Base-by-base conservation (phyloP, 1,140 invertebrate genomes). In the Orchestia grillus region DNA sequence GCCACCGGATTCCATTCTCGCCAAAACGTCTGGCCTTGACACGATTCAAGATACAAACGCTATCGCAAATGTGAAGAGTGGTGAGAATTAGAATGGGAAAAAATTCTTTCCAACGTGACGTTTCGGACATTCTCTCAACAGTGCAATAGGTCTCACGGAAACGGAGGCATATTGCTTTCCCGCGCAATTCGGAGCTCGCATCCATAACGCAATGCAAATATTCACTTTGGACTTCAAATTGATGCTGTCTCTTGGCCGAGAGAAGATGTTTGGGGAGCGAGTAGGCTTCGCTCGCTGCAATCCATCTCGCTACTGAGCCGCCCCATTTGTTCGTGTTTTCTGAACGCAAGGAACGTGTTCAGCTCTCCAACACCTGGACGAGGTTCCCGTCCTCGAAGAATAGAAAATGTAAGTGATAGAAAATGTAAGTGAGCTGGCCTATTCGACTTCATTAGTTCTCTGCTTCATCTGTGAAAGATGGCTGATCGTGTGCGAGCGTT, bases 161-260 rank as follows among this genome's bases (percentile, higher is more conserved):
- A 77, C 62, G 62, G 36, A 23, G 11, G 62, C 62, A 77, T 77
- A 77, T 77, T 15, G 62, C 62, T 77, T 36, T 28, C 28, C 11
- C 62, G 36, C 28, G 62, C 62, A 77, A 77, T 77, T 15, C 36
- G 62, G 11, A 77, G 11, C 62, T 36, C 3, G 62, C 62, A 77
- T 77, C 62, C 62, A 77, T 77, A 36, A 15, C 28, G 62, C 36
- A 77, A 77, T 77, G 62, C 62, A 77, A 77, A 77, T 77, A 77
- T 77, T 77, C 62, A 77, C 62, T 77, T 77, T 77, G 62, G 62
- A 77, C 62, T 77, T 77, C 62, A 77, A 77, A 77, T 77, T 77
- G 62, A 77, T 77, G 62, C 62, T 36, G 62, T 77, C 62, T 77
- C 11, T 3, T 77, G 11, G 62, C 62, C 36, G 62, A 77, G 15